Base-by-base conservation (phyloP, 2,797 vertebrate species). In the Orientallactaga sibirica region DNA sequence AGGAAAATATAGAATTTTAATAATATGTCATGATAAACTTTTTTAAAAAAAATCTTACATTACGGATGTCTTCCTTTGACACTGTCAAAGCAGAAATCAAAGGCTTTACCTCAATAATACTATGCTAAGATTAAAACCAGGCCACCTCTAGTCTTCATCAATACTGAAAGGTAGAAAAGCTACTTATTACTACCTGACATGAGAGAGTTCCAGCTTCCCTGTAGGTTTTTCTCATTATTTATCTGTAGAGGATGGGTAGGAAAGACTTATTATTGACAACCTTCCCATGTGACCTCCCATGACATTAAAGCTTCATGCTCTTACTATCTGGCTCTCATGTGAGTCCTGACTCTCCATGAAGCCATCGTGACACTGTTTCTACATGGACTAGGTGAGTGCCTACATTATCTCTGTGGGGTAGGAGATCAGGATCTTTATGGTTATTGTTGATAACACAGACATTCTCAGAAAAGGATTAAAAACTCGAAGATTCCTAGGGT, bases 321-420 rank as follows among this genome's bases (percentile, higher is more conserved):
- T 87, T 66, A 29, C 19, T 87, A 78, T 75, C 8, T 74, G 8
- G 11, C 14, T 74, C 0, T 25, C 25, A 4, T 33, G 5, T 16
- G 52, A 33, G 33, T 74, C 4, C 10, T 88, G 37, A 66, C 1
- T 41, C 4, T 67, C 1, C 24, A 67, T 5, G 19, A 93, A 92
- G 19, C 15, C 48, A 19, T 80, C 6, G 14, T 37, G 22, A 33
- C 1, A 15, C 3, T 3, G 11, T 48, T 5, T 14, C 18, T 86
- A 7, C 22, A 19, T 7, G 25, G 0, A 29, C 0, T 58, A 2
- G 0, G 1, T n/a, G 16, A 0, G 0, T 0, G 9, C 12, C 22
- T 9, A 86, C 15, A 16, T 62, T 24, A 61, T 25, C n/a, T 29
- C 3, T 55, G 12, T 2, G 2, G 1, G 0, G 2, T 15, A 5